These are phyloP conservation scores for Sisyra terminalis DNA, from an alignment of 2,888 invertebrate species.

Conservation along the genomic window DNA sequence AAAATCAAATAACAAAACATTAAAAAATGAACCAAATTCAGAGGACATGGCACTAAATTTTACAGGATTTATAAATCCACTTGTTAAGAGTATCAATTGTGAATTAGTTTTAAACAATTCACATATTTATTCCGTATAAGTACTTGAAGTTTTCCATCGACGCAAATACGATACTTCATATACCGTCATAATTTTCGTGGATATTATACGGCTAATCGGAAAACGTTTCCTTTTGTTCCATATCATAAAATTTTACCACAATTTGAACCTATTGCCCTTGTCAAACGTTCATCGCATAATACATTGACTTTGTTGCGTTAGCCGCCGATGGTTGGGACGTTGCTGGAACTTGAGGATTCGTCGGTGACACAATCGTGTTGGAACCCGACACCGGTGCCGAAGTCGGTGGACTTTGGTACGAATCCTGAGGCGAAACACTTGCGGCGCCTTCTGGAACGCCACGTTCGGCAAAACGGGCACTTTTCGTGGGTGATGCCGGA, in stretches of 20 bases:
- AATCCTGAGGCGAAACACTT: conserved; percentile 49
- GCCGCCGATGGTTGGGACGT: conserved; percentile 17
- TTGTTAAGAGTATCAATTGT: neutral
- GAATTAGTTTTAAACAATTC: neutral
- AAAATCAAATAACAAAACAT: no score
- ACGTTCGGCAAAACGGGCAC: conserved; percentile 35
- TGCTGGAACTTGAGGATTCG: conserved; percentile 32
- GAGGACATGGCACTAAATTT: no score
- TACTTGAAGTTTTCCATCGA: neutral
- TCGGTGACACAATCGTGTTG: conserved; percentile 27
- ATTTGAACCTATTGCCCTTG: conserved; percentile 38
- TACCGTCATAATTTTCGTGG: neutral
- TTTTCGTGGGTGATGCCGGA: conserved; percentile 36
- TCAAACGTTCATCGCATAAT: conserved; percentile 82
- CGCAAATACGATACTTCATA: conserved; percentile 6
- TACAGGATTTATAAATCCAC: no score
- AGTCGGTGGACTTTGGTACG: conserved; percentile 23
- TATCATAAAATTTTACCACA: conserved; percentile 16
- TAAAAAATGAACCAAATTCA: no score
- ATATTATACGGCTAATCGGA: neutral
- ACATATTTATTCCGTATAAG: neutral
- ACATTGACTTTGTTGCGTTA: conserved; percentile 37
- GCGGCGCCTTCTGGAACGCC: conserved; percentile 62
- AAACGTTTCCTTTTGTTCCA: neutral
- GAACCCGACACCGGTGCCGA: conserved; percentile 19